Base-by-base conservation (phyloP, 2,888 invertebrate genomes). In the Parnassius apollo region DNA sequence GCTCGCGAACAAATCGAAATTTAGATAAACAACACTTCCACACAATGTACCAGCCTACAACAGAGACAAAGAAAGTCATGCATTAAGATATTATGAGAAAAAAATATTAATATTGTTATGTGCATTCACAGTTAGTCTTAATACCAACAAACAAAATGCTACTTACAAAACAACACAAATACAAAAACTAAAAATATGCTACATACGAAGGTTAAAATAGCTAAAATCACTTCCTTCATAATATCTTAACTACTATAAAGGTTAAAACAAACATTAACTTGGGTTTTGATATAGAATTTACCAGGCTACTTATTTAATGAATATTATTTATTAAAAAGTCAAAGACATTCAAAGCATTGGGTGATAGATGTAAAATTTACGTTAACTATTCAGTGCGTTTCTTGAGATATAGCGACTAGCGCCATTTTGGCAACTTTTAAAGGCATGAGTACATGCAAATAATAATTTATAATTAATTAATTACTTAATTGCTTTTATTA, bases 21-120 rank as follows among this genome's bases (percentile, higher is more conserved):
- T 96, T 94, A 18, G 96, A 96, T 62, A 98, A 89, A 85, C 98
- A 97, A 70, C 97, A 94, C 88, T 96, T 97, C 98, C 98, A 98
- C 70, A 98, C 96, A 66, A 97, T 93, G 85, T 95, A 97, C 97
- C 97, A 98, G 78, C 97, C 97, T 98, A 87, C 2, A 94, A 94
- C 80, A 88, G 85, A 82, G 79, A 76, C 80, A 75, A 75, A 70
- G 62, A 67, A 65, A 64, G 69, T 57, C 55, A 51, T 46, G 22
- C 35, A 48, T 52, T 13, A 35, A 48, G 11, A 22, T 35, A 59
- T 45, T 44, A 35, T 11, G 22, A 51, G 9, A 59, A 45, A 45
- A 51, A 45, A 45, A 51, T 49, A 48, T 59, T 56, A 35, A 11
- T 42, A 50, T 45, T 10, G 42, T 57, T 12, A 61, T 58, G 54